phyloP scores from a whole-genome alignment of 2,797 vertebrate species.

The Cryptoblepharus egeriae region DNA sequence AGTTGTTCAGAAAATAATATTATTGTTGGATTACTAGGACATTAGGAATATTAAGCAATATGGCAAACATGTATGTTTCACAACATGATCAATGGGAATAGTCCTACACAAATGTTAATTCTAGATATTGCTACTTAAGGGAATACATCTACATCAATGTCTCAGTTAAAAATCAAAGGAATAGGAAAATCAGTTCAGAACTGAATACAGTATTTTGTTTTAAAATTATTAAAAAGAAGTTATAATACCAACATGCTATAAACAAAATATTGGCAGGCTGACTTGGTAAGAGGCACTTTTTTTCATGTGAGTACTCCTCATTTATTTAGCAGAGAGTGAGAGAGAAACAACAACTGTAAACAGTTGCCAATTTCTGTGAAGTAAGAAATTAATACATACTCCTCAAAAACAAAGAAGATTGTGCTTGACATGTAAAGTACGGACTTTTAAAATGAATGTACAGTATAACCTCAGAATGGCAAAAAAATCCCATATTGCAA shows the following conservation, averaged over 20 bases:
- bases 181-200: not conserved
- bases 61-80: not conserved
- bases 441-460: not conserved
- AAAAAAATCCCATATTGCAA: conserved; percentile 31
- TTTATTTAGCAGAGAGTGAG: too few species aligned
- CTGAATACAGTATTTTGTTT: not conserved
- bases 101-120: not conserved
- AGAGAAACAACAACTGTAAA: conserved; percentile 22
- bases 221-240: conserved; percentile 4
- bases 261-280: too few species aligned
- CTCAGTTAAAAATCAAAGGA: not conserved
- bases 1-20: not conserved
- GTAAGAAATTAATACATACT: conserved; percentile 26
- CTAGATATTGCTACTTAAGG: not conserved
- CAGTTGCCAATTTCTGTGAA: too few species aligned
- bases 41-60: not conserved
- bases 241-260: conserved; percentile 19
- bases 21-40: not conserved
- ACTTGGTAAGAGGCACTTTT: too few species aligned
- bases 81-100: not conserved
- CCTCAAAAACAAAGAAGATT: conserved; percentile 6
- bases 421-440: not conserved
- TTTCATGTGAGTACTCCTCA: too few species aligned
- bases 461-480: not conserved
- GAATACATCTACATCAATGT: not conserved